A percentile compares a stretch with the other conserved stretches of the same genome.
Evolutionary conservation across 2,113 vertebrate species (phyloP).

Genomic region (Salvelinus namaycush): DNA sequence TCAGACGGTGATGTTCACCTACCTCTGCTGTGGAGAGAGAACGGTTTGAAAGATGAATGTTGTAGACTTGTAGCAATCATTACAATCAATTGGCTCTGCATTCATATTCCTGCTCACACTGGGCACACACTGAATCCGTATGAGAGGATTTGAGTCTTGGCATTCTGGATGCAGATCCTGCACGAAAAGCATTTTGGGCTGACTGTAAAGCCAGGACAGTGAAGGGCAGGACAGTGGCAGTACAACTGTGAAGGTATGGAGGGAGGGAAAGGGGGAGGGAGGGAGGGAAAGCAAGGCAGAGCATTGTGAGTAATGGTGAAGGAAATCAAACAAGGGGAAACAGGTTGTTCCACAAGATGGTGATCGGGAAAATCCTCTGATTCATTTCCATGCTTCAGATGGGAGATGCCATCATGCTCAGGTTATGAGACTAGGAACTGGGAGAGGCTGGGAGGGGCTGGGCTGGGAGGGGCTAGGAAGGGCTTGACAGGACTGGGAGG

Average conservation of each 20-base stretch:
- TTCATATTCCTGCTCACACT: background rate
- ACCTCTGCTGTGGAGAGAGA: too few relatives aligned
- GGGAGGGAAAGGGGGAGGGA: conserved; percentile 25
- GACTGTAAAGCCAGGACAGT: too few relatives aligned
- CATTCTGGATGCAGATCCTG: too few relatives aligned
- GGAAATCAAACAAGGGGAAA: conserved; percentile 64
- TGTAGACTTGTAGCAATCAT: background rate
- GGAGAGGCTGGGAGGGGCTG: background rate
- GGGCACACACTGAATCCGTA: too few relatives aligned
- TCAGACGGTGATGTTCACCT: too few relatives aligned
- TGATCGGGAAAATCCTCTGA: conserved; percentile 53
- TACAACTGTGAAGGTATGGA: background rate
- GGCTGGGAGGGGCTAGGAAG: conserved; percentile 7
- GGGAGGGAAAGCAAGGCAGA: conserved; percentile 36
- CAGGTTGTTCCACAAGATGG: conserved; percentile 69
- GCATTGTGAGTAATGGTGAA: conserved; percentile 26
- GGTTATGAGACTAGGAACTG: conserved; percentile 45
- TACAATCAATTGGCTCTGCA: background rate
- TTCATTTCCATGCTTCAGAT: conserved; percentile 61
- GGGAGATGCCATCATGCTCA: conserved; percentile 44
- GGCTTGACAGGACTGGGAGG: background rate
- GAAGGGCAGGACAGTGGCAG: too few relatives aligned
- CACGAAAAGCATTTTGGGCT: too few relatives aligned
- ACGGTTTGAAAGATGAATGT: background rate
- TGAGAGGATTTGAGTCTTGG: too few relatives aligned